These are phyloP conservation scores for Cossypha polioptera DNA, from an alignment of 2,797 vertebrate genomes.

Conservation along the genomic window DNA sequence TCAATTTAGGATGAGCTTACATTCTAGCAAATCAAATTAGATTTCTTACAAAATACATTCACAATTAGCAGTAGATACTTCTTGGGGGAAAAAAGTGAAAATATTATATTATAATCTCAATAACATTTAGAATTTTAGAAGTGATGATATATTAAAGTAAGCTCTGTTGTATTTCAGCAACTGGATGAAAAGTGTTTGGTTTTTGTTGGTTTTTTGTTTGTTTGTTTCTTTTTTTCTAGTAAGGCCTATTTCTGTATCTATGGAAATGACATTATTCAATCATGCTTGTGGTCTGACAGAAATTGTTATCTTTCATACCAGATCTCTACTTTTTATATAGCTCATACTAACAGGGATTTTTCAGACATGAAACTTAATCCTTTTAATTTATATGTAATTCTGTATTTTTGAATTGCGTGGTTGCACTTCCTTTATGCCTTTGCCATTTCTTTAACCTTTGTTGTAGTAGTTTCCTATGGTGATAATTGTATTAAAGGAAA, in stretches of 20 bases:
- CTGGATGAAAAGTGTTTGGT: background rate
- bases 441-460: background rate
- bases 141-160: background rate
- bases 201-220: background rate
- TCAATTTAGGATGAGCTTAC: background rate
- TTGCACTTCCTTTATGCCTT: background rate
- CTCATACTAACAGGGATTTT: background rate
- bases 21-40: constrained; percentile 1
- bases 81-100: background rate
- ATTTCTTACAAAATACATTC: background rate
- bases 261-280: background rate
- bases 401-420: background rate
- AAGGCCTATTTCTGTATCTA: background rate
- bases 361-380: background rate
- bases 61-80: background rate
- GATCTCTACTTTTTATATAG: background rate
- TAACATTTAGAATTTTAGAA: background rate
- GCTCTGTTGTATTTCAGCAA: background rate
- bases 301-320: background rate
- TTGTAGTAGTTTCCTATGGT: background rate
- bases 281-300: background rate
- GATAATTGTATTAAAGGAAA: background rate
- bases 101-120: background rate
- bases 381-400: background rate
- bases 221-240: background rate